Evolutionary conservation across 1,140 invertebrate species (phyloP).

Genomic region (Drosophila oshimai): DNA sequence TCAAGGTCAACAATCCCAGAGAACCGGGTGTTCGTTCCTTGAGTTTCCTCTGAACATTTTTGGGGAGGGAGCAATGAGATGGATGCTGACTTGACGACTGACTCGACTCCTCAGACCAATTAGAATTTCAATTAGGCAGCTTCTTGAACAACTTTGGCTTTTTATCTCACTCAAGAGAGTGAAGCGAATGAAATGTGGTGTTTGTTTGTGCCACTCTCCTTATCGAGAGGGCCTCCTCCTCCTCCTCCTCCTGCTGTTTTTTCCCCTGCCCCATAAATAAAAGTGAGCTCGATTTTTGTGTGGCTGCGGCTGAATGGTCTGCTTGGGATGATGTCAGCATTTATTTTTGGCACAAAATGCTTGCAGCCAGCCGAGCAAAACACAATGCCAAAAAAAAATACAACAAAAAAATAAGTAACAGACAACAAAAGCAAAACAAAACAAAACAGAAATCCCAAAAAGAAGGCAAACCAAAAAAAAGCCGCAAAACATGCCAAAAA

Average conservation of each 20-base stretch:
- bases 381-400: conserved; percentile 39
- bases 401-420: conserved; percentile 5
- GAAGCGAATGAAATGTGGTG: neutral
- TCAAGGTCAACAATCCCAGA: conserved; percentile 62
- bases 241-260: neutral
- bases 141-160: conserved; percentile 9
- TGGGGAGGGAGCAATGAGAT: neutral
- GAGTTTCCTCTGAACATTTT: conserved; percentile 1
- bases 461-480: conserved; percentile 37
- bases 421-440: conserved; percentile 71
- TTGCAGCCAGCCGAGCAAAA: conserved; percentile 43
- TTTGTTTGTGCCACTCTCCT: conserved; percentile 11
- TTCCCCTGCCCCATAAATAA: conserved; percentile 26
- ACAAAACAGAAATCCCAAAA: conserved; percentile 58
- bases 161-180: conserved; percentile 47
- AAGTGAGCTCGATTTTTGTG: conserved; percentile 55
- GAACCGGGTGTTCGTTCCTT: conserved; percentile 4
- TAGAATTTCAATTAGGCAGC: conserved; percentile 54
- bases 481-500: conserved; percentile 77
- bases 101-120: conserved; percentile 25
- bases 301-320: conserved; percentile 36
- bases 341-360: conserved; percentile 72
- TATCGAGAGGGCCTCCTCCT: neutral
- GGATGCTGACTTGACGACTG: neutral
- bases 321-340: conserved; percentile 68